These are phyloP conservation scores for Paradoxurus hermaphroditus DNA, from an alignment of 2,113 vertebrate species.

Conservation along the genomic window DNA sequence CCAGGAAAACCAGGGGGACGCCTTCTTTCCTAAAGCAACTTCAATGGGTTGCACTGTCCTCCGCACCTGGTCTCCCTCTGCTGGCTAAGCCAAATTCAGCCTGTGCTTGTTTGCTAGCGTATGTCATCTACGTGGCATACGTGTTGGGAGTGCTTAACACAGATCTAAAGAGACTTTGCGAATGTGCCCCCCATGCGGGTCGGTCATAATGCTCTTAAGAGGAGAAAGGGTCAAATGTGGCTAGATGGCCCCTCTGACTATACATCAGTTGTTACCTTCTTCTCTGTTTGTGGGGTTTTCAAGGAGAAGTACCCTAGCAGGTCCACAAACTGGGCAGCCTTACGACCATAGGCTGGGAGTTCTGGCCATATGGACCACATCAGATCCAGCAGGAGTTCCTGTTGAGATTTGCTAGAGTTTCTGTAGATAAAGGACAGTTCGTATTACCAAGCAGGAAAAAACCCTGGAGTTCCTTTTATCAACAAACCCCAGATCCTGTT, in stretches of 20 bases:
- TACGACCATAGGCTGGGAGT: conserved; percentile 96
- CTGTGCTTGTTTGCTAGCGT: background rate
- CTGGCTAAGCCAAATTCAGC: background rate
- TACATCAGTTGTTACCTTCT: conserved; percentile 86
- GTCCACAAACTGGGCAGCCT: conserved; percentile 98
- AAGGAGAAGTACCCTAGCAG: conserved; percentile 98
- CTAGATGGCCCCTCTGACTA: background rate
- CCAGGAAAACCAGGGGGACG: background rate
- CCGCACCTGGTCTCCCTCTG: background rate
- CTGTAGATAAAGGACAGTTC: conserved; percentile 76
- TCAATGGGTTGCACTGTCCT: background rate
- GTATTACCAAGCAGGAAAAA: background rate
- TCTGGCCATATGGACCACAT: conserved; percentile 99
- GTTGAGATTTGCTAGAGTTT: conserved; percentile 97
- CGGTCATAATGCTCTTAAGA: background rate
- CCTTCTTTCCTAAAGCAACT: background rate
- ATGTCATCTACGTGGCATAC: background rate
- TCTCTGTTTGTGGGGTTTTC: conserved; percentile 98
- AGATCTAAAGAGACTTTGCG: background rate
- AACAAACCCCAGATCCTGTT: background rate
- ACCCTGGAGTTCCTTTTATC: background rate
- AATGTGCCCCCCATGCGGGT: too few relatives aligned
- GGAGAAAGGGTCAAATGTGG: background rate
- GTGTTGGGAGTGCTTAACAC: background rate
- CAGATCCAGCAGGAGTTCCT: conserved; percentile 95